Evolutionary conservation across 2,113 vertebrate genomes (phyloP).

Genomic region (Nettapus auritus): DNA sequence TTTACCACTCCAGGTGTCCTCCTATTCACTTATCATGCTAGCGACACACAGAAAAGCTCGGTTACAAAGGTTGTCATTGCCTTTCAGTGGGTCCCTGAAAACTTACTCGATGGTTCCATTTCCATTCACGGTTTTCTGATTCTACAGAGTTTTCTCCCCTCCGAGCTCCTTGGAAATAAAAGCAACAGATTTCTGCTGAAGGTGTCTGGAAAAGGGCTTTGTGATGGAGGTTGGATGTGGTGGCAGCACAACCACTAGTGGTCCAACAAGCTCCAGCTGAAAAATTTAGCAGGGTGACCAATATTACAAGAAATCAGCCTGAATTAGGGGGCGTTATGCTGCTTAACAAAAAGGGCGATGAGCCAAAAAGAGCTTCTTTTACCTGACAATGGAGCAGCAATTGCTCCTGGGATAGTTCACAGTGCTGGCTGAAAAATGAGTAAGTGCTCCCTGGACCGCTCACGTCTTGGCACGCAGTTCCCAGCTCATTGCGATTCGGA

Average conservation of each 20-base stretch:
- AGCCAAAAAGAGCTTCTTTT: slow-evolving; percentile 5
- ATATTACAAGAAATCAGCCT: neutral
- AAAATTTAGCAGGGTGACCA: neutral
- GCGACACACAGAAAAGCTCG: neutral
- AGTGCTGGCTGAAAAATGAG: slow-evolving; percentile 43
- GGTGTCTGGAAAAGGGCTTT: neutral
- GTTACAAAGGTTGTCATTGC: neutral
- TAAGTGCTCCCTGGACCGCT: slow-evolving; percentile 11
- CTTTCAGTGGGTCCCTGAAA: neutral
- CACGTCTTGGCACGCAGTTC: slow-evolving; percentile 19
- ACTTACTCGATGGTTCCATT: neutral
- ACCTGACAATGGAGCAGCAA: neutral
- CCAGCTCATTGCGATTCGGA: slow-evolving; percentile 56
- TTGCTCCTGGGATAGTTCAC: slow-evolving; percentile 23
- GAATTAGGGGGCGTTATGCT: neutral
- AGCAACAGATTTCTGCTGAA: neutral
- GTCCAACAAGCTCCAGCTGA: neutral
- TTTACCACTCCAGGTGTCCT: neutral
- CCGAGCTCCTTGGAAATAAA: neutral
- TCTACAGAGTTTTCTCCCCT: neutral
- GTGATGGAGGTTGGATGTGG: neutral
- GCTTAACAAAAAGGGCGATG: neutral
- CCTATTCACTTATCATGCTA: neutral
- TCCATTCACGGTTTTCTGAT: neutral
- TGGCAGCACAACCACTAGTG: neutral